These are phyloP conservation scores for Probosciger aterrimus DNA, from an alignment of 2,113 vertebrate genomes.

Conservation along the genomic window DNA sequence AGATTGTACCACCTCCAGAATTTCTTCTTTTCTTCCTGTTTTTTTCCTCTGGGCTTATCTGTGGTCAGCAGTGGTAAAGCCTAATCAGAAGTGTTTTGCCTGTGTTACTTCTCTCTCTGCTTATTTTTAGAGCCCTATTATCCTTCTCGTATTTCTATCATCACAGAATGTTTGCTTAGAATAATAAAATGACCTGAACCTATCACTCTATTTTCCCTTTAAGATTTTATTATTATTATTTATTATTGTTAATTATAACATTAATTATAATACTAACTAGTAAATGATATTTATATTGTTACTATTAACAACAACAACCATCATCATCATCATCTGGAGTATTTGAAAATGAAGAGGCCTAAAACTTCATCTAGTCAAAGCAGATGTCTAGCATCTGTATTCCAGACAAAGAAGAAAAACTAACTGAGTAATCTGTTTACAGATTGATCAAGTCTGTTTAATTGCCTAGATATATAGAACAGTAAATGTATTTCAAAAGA, in stretches of 20 bases:
- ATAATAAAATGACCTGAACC: not conserved
- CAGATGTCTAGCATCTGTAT: not conserved
- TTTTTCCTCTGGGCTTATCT: not conserved
- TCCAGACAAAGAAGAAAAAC: not conserved
- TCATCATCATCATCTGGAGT: too few relatives aligned
- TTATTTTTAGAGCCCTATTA: not conserved
- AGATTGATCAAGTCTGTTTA: not conserved
- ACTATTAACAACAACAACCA: too few relatives aligned
- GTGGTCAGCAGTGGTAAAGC: not conserved
- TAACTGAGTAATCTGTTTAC: not conserved
- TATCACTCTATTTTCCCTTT: not conserved
- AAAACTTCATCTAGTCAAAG: not conserved
- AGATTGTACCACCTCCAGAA: not conserved
- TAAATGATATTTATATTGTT: too few relatives aligned
- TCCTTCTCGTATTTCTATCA: not conserved
- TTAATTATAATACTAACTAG: too few relatives aligned
- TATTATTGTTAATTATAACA: too few relatives aligned
- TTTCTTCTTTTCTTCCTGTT: not conserved
- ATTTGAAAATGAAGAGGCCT: not conserved
- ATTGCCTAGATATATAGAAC: not conserved
- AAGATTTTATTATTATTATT: not conserved
- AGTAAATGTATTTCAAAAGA: not conserved
- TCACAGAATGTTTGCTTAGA: not conserved
- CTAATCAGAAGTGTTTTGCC: not conserved
- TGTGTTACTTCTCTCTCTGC: not conserved